phyloP scores from a whole-genome alignment of 1,140 invertebrate genomes.

The Sesamia nonagrioides region DNA sequence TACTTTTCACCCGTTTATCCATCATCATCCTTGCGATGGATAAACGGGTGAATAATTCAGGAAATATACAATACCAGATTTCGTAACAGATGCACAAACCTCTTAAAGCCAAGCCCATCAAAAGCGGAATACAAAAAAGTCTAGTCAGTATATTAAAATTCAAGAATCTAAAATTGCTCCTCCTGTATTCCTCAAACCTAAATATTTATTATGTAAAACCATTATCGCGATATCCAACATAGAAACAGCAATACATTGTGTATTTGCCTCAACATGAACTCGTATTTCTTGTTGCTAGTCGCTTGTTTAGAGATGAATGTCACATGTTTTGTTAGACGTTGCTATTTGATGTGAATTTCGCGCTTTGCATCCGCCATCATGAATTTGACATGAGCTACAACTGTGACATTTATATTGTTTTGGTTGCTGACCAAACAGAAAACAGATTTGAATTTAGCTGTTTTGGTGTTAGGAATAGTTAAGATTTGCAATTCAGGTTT shows the following conservation, averaged over 20 bases:
- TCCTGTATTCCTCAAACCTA: slow-evolving; percentile 1
- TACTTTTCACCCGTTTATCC: no score
- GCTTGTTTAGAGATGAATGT: slow-evolving; percentile 58
- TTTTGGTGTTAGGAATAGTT: neutral
- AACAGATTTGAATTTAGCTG: neutral
- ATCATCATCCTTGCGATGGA: no score
- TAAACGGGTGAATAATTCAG: neutral
- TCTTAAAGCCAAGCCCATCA: neutral
- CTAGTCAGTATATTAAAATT: neutral
- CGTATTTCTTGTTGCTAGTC: slow-evolving; percentile 52
- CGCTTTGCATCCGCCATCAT: slow-evolving; percentile 58
- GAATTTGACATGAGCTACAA: slow-evolving; percentile 69
- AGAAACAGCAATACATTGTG: slow-evolving; percentile 40
- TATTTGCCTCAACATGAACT: slow-evolving; percentile 49
- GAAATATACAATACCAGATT: neutral
- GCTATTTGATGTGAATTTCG: slow-evolving; percentile 61
- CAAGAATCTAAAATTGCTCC: neutral
- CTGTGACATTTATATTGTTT: slow-evolving; percentile 28
- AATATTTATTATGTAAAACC: slow-evolving; percentile 13
- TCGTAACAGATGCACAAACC: neutral
- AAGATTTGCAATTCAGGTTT: neutral
- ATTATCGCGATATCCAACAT: slow-evolving; percentile 26
- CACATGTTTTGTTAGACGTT: slow-evolving; percentile 53
- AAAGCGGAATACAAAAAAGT: neutral
- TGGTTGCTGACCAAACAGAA: neutral